phyloP scores from a whole-genome alignment of 2,113 vertebrate genomes.

The Solea solea region DNA sequence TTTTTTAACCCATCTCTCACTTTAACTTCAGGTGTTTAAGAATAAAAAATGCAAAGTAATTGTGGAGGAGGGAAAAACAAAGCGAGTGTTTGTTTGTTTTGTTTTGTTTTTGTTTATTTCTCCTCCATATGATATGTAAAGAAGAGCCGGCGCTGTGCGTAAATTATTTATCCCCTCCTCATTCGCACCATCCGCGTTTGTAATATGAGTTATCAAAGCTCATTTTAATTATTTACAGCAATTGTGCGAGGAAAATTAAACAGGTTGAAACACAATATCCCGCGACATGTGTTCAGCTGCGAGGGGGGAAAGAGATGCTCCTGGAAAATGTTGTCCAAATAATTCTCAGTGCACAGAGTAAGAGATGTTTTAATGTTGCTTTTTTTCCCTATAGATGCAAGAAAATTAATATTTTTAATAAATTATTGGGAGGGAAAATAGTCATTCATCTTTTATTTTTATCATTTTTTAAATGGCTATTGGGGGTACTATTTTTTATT shows the following conservation, averaged over 20 bases:
- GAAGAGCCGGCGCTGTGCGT: slow-evolving; percentile 67
- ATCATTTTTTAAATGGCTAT: not conserved
- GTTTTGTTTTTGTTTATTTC: slow-evolving; percentile 12
- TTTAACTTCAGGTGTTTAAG: not conserved
- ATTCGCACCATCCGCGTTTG: slow-evolving; percentile 90
- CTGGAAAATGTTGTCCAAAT: slow-evolving; percentile 51
- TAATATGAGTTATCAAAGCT: slow-evolving; percentile 99
- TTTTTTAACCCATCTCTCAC: not conserved
- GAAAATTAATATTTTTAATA: not conserved
- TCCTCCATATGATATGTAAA: slow-evolving; percentile 68
- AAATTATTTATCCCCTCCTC: slow-evolving; percentile 93
- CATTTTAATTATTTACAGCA: slow-evolving; percentile 94
- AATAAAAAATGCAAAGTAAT: slow-evolving; percentile 5
- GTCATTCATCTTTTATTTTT: not conserved
- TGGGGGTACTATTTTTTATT: no score
- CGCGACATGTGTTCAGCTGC: slow-evolving; percentile 86
- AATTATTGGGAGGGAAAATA: no score
- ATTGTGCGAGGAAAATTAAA: slow-evolving; percentile 91
- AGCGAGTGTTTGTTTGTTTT: slow-evolving; percentile 4
- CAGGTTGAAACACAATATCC: slow-evolving; percentile 88
- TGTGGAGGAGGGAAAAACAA: not conserved
- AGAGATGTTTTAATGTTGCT: not conserved
- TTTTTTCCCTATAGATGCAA: not conserved
- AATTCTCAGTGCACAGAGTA: slow-evolving; percentile 8
- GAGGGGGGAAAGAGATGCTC: slow-evolving; percentile 60